Evolutionary conservation across 2,113 vertebrate species (phyloP).

Genomic region (Ctenomys sociabilis): DNA sequence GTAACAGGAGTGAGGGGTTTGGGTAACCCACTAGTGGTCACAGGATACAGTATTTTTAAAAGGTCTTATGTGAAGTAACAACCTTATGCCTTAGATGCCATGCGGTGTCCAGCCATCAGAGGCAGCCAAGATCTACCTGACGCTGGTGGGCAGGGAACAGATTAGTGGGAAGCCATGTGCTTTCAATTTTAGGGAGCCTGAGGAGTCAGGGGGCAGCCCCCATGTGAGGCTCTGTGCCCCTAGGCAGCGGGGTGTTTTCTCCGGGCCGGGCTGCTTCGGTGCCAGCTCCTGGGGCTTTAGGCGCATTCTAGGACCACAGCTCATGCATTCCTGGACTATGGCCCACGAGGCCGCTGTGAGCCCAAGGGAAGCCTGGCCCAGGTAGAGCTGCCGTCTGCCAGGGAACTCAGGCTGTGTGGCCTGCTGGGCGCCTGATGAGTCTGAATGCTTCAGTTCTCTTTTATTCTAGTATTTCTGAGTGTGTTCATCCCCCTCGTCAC

Average conservation of each 20-base stretch:
- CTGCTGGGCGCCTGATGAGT: not conserved
- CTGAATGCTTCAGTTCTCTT: not conserved
- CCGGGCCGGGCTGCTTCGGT: not conserved
- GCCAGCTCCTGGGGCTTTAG: not conserved
- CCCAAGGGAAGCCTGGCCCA: not conserved
- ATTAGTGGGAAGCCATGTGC: not conserved
- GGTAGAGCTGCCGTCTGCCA: not conserved
- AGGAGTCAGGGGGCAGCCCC: not conserved
- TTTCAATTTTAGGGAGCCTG: not conserved
- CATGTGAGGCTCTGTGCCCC: not conserved
- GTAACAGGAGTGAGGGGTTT: not conserved
- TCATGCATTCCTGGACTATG: not conserved
- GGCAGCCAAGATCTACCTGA: not conserved
- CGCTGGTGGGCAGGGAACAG: not conserved
- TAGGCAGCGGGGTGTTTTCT: not conserved
- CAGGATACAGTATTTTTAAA: not conserved
- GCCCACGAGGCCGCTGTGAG: not conserved
- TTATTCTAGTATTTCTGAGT: not conserved
- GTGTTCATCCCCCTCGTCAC: not conserved
- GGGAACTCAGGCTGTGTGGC: not conserved
- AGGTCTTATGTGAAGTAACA: not conserved
- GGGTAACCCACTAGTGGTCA: not conserved
- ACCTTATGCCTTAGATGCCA: not conserved
- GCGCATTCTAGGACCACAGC: no score
- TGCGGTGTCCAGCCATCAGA: not conserved